phyloP scores from a whole-genome alignment of 2,888 invertebrate genomes.

The Andrena minutula region DNA sequence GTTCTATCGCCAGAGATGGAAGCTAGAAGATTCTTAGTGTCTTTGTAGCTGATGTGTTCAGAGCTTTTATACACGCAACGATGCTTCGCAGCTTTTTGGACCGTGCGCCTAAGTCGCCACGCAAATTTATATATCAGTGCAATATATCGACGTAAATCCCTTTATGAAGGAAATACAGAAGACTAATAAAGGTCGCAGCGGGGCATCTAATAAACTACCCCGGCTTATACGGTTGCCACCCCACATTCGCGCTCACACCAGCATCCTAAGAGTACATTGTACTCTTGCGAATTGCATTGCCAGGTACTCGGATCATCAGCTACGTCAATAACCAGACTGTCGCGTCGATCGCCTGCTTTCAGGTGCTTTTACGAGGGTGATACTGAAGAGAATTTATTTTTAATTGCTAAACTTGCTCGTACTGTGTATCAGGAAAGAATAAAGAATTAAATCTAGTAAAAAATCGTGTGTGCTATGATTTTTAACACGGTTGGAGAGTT shows the following conservation, averaged over 20 bases:
- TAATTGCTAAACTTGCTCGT: no score
- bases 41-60: conserved; percentile 33
- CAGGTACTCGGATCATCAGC: no score
- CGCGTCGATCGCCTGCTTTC: no score
- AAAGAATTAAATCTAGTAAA: no score
- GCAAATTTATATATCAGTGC: conserved; percentile 34
- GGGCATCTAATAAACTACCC: conserved; percentile 80
- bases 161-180: conserved; percentile 68
- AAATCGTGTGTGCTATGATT: no score
- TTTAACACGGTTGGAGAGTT: no score
- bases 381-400: no score
- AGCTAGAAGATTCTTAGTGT: conserved; percentile 23
- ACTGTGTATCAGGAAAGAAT: no score
- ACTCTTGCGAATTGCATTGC: background rate
- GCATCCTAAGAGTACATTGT: background rate
- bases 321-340: no score
- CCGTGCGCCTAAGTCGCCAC: conserved; percentile 2
- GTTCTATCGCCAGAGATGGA: background rate
- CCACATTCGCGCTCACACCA: background rate
- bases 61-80: conserved; percentile 14
- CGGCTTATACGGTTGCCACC: conserved; percentile 66
- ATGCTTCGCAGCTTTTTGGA: background rate
- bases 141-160: conserved; percentile 37
- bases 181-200: conserved; percentile 81
- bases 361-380: no score